phyloP scores from a whole-genome alignment of 2,113 vertebrate species.

The Vulpes ferrilata region DNA sequence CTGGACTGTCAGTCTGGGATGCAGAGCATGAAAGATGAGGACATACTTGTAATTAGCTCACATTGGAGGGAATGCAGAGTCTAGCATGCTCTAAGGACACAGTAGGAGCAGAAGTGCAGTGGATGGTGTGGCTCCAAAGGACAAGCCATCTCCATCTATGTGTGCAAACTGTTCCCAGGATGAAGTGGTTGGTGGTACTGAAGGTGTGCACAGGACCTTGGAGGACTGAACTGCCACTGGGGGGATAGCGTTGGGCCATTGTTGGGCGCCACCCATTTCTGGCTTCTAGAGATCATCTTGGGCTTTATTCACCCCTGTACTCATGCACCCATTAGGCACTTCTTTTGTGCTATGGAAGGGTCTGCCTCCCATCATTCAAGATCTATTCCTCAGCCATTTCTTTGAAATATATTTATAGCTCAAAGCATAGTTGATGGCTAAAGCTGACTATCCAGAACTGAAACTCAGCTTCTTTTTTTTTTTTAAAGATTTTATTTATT shows the following conservation, averaged over 20 bases:
- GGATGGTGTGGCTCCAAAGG: neutral
- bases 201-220: neutral
- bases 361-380: neutral
- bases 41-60: neutral
- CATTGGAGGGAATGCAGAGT: neutral
- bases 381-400: neutral
- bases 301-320: neutral
- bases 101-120: accelerated
- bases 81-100: neutral
- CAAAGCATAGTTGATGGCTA: neutral
- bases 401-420: neutral
- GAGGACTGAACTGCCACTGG: too few species aligned
- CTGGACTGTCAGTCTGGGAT: neutral
- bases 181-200: neutral
- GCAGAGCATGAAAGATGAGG: neutral
- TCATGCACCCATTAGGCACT: neutral
- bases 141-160: neutral
- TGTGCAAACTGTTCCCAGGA: neutral
- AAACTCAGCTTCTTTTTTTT: too few species aligned
- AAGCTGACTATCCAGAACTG: neutral
- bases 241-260: accelerated
- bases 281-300: neutral
- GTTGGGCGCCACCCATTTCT: neutral
- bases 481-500: too few species aligned
- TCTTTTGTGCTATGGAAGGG: neutral